Percentiles rank a stretch among this genome's conserved stretches.
Conservation (phyloP, 2,888 invertebrate species). For the Panzeria rudis region DNA sequence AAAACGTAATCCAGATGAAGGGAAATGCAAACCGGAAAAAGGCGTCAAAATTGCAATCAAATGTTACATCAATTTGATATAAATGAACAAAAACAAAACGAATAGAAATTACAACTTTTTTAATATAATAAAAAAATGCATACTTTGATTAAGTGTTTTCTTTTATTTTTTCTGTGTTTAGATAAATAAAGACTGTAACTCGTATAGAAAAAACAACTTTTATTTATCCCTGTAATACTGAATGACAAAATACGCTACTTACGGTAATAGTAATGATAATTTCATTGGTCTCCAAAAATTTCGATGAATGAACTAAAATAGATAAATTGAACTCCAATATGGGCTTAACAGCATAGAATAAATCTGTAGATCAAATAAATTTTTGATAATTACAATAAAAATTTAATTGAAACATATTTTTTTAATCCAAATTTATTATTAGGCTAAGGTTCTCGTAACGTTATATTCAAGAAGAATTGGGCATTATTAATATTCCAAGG, state of each 20-base stretch:
- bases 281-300: too few relatives aligned
- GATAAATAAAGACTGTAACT: not conserved
- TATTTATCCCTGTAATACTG: not conserved
- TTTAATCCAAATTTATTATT: too few relatives aligned
- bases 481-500: too few relatives aligned
- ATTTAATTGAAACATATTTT: too few relatives aligned
- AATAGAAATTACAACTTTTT: constrained; percentile 49
- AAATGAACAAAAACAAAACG: constrained; percentile 40
- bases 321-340: too few relatives aligned
- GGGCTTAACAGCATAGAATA: too few relatives aligned
- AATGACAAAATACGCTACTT: not conserved
- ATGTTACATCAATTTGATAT: constrained; percentile 62
- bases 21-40: constrained; percentile 67
- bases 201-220: not conserved
- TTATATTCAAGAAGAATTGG: too few relatives aligned
- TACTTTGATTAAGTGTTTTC: constrained; percentile 10
- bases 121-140: constrained; percentile 25
- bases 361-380: too few relatives aligned
- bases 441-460: too few relatives aligned
- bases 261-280: too few relatives aligned
- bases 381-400: too few relatives aligned
- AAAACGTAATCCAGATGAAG: constrained; percentile 45
- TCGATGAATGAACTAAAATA: too few relatives aligned
- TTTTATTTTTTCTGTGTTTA: not conserved
- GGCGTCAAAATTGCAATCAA: constrained; percentile 70